phyloP scores from a whole-genome alignment of 2,797 vertebrate genomes.

The Diceros bicornis region DNA sequence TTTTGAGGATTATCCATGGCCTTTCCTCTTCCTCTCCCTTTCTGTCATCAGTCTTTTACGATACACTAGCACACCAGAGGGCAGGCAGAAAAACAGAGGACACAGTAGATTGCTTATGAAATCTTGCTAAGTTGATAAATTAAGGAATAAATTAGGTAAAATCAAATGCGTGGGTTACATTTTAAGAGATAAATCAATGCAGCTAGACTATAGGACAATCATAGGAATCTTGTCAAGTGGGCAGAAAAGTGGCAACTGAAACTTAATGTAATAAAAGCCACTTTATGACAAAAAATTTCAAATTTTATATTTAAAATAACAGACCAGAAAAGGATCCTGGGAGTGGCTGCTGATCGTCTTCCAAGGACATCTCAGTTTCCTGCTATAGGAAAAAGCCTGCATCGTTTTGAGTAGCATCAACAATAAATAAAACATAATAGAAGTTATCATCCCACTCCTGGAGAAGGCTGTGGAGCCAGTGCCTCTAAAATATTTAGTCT shows the following conservation, averaged over 20 bases:
- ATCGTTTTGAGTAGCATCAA: neutral
- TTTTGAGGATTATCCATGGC: slow-evolving; percentile 15
- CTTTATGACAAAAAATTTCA: neutral
- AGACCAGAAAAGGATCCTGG: neutral
- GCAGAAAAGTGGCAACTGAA: slow-evolving; percentile 1
- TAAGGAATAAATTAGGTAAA: slow-evolving; percentile 35
- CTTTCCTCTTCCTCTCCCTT: slow-evolving; percentile 20
- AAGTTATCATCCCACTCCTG: neutral
- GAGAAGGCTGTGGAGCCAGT: neutral
- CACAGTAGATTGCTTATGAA: neutral
- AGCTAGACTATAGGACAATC: neutral
- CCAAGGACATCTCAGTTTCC: neutral
- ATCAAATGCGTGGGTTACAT: neutral
- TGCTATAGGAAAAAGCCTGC: neutral
- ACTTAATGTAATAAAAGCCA: neutral
- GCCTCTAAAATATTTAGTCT: slow-evolving; percentile 14
- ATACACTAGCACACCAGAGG: neutral
- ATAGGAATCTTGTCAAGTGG: neutral
- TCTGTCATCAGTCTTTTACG: slow-evolving; percentile 9
- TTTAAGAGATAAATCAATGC: slow-evolving; percentile 35
- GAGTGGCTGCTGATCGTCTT: neutral
- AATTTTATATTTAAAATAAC: slow-evolving; percentile 38
- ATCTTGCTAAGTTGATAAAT: neutral
- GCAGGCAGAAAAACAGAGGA: neutral
- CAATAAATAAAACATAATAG: slow-evolving; percentile 38